A percentile compares a stretch with the other conserved stretches of the same genome.
Evolutionary conservation across 2,113 vertebrate genomes (phyloP).

Genomic region (Desmodus rotundus): DNA sequence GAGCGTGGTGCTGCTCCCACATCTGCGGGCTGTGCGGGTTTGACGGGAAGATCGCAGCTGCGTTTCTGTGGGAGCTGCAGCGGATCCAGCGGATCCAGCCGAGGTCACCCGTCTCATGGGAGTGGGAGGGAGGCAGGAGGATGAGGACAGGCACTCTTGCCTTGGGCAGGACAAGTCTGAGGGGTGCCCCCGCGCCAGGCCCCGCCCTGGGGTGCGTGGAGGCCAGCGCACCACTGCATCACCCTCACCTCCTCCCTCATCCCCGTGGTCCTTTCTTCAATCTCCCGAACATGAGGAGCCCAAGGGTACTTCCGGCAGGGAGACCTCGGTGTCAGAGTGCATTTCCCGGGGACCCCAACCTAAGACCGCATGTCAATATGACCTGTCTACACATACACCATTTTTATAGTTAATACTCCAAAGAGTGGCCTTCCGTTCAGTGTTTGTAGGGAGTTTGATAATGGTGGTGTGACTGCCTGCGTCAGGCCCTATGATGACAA

Average conservation of each 20-base stretch:
- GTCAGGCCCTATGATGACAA: background rate
- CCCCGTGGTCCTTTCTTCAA: accelerated
- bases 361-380: background rate
- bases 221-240: background rate
- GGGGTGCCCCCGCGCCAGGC: background rate
- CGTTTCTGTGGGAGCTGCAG: background rate
- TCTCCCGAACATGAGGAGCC: background rate
- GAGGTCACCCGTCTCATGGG: background rate
- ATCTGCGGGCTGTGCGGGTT: background rate
- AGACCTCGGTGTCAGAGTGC: background rate
- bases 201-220: background rate
- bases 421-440: background rate
- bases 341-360: background rate
- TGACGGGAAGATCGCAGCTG: background rate
- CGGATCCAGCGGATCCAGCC: background rate
- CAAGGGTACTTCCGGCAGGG: background rate
- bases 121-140: background rate
- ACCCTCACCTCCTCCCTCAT: background rate
- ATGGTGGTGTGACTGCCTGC: background rate
- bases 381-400: accelerated
- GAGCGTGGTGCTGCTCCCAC: background rate
- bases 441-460: background rate
- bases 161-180: background rate
- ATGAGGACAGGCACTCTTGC: background rate
- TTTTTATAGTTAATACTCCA: background rate